phyloP scores from a whole-genome alignment of 2,797 vertebrate species.

The Tokudaia muenninki region DNA sequence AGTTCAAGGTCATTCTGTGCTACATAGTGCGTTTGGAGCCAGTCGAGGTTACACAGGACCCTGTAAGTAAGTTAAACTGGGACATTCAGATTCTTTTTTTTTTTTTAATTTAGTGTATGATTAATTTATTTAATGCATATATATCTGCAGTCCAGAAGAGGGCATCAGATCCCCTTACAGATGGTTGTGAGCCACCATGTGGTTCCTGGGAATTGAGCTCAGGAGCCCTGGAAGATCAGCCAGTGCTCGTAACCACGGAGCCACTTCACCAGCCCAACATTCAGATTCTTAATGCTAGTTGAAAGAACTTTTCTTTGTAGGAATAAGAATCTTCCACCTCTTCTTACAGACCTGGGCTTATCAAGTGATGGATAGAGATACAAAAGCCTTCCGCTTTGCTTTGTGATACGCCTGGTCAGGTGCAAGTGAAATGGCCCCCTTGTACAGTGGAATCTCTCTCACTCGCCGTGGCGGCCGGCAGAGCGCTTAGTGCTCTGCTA shows the following conservation, averaged over 20 bases:
- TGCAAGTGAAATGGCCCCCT: not conserved
- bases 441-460: not conserved
- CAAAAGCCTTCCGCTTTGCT: not conserved
- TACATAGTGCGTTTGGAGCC: not conserved
- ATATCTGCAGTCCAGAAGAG: no score
- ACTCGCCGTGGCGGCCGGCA: fast-evolving
- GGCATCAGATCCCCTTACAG: no score
- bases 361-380: not conserved
- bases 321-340: not conserved
- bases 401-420: not conserved
- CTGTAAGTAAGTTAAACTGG: not conserved
- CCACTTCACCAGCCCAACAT: not conserved
- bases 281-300: not conserved
- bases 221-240: no score
- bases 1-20: not conserved
- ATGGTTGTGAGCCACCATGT: no score
- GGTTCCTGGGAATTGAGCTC: no score
- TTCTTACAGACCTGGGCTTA: not conserved
- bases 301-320: constrained; percentile 3
- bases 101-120: no score
- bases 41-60: not conserved
- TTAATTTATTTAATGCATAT: no score
- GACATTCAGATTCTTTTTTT: not conserved
- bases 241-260: no score
- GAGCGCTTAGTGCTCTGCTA: not conserved